Base-by-base conservation (phyloP, 2,888 invertebrate genomes). In the Zhuqinia jingwanae region DNA sequence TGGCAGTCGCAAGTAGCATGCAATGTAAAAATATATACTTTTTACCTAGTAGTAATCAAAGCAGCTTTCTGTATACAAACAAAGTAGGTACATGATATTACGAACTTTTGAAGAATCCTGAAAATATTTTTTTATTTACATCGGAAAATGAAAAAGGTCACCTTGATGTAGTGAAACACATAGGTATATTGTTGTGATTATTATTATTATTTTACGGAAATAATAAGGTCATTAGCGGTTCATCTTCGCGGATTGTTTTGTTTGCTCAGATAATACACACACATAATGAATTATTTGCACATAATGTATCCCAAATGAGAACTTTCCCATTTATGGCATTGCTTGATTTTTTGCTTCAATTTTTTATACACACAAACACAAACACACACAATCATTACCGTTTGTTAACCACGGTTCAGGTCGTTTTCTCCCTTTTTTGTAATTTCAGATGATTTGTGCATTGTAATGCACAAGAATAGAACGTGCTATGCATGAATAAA, bases 191-290 rank as follows among this genome's bases (percentile, higher is more conserved):
- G 36, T 6, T 36, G 36, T 3, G 5, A 36, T 36, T 30, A 20
- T 30, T 63, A n/a, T 30, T 20, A 36, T 36, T n/a, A 42, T 36
- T 17, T 65, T 42, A 63, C 25, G 70, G 47, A 42, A 17, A 47
- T 70, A 25, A 70, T 70, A 13, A 63, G 65, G 78, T 79, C 65
- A 79, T 79, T 79, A 79, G 47, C 78, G 78, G 78, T 45, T 65
- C 50, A 63, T 20, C 63, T 17, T 45, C 42, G 13, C 25, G n/a
- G 63, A 36, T 58, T 63, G 78, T 56, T 36, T 76, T 76, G 50
- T 58, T 36, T 76, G 36, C 22, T 2, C 20, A 20, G 25, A n/a
- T 11, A 20, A 20, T 11, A 60, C 25, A 36, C 36, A 36, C 60
- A 42, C 11, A 17, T 25, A 70, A 47, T 70, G 70, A 45, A 47